Evolutionary conservation across 2,888 invertebrate genomes (phyloP).

Genomic region (Diachrysia chrysitis): DNA sequence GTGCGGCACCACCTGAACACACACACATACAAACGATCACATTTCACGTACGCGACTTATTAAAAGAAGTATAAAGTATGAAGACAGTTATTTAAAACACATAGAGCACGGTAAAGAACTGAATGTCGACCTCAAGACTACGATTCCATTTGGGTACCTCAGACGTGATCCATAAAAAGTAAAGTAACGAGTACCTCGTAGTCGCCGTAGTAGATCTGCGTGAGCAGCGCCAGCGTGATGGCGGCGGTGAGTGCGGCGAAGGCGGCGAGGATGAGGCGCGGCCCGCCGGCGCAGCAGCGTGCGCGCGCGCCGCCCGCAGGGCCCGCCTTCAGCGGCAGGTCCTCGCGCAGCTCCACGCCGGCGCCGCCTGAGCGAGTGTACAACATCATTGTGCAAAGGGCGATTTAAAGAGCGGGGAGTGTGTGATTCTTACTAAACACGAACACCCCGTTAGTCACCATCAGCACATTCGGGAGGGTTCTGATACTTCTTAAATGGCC

Average conservation of each 20-base stretch:
- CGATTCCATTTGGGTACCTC: too few species aligned
- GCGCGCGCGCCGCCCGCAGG: slow-evolving; percentile 48
- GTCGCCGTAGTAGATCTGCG: slow-evolving; percentile 93
- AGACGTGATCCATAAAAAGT: too few species aligned
- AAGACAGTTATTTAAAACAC: too few species aligned
- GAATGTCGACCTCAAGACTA: too few species aligned
- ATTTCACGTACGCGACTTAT: too few species aligned
- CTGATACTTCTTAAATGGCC: too few species aligned
- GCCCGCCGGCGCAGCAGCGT: slow-evolving; percentile 82
- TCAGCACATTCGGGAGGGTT: too few species aligned
- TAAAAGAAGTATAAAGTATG: too few species aligned
- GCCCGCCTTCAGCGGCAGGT: slow-evolving; percentile 87
- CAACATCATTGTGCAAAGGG: background rate
- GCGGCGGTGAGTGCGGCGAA: slow-evolving; percentile 91
- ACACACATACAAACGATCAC: too few species aligned
- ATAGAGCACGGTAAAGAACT: too few species aligned
- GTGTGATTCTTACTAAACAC: too few species aligned
- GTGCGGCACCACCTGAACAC: slow-evolving; percentile 91
- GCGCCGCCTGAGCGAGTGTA: slow-evolving; percentile 56
- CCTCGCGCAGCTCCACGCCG: slow-evolving; percentile 87
- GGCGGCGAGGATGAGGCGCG: slow-evolving; percentile 91
- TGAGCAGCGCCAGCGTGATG: slow-evolving; percentile 92
- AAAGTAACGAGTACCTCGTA: slow-evolving; percentile 89
- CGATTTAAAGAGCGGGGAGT: too few species aligned
- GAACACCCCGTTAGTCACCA: background rate